These are phyloP conservation scores for Aleiodes sp. DNA, from an alignment of 1,140 invertebrate genomes.

Conservation along the genomic window DNA sequence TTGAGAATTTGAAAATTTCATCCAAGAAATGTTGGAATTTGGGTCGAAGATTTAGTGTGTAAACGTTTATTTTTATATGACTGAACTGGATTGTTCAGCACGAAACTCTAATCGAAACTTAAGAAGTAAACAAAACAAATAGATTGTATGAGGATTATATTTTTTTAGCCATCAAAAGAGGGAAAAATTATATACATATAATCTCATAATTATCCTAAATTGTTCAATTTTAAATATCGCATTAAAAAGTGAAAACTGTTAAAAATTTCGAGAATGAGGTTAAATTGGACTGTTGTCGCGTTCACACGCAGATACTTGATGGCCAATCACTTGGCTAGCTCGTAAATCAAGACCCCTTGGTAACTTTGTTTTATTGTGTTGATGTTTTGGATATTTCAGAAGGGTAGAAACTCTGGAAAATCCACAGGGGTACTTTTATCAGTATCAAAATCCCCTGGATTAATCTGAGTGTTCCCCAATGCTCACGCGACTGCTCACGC, in stretches of 20 bases:
- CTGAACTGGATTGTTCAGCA: no score
- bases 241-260: neutral
- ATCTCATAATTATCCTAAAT: neutral
- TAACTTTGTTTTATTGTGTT: constrained; percentile 10
- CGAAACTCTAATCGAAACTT: no score
- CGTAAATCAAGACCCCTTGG: constrained; percentile 13
- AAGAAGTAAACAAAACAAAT: no score
- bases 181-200: no score
- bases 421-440: constrained; percentile 7
- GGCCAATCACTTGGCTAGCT: constrained; percentile 5
- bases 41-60: neutral
- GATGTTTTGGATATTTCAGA: constrained; percentile 1
- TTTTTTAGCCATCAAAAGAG: no score
- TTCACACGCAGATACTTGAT: constrained; percentile 6
- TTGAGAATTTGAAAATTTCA: neutral
- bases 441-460: neutral
- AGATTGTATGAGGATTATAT: no score
- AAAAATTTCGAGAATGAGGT: neutral
- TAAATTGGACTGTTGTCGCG: constrained; percentile 3
- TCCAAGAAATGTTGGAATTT: neutral
- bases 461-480: neutral
- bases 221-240: no score
- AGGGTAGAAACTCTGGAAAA: neutral
- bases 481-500: neutral
- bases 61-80: no score